Evolutionary conservation across 1,140 invertebrate species (phyloP).

Genomic region (Scaptomyza montana): DNA sequence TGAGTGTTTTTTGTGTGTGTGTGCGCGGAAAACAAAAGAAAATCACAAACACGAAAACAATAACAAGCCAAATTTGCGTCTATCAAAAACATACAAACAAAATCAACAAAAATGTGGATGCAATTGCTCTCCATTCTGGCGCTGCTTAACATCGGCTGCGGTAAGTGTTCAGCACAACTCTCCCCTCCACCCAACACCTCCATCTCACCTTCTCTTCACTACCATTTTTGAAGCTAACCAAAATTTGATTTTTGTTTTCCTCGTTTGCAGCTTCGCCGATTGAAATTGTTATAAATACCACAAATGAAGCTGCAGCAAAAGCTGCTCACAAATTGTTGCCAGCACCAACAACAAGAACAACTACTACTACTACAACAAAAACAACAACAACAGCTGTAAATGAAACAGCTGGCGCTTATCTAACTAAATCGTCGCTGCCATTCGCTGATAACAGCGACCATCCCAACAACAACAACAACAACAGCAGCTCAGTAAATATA

Average conservation of each 20-base stretch:
- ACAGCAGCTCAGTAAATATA: conserved; percentile 15
- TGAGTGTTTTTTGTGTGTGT: conserved; percentile 28
- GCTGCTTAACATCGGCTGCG: conserved; percentile 45
- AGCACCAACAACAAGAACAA: conserved; percentile 7
- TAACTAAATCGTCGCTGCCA: conserved; percentile 55
- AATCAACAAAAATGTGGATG: conserved; percentile 50
- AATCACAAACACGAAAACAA: conserved; percentile 62
- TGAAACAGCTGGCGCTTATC: conserved; percentile 76
- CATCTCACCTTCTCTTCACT: not conserved
- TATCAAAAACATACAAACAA: conserved; percentile 32
- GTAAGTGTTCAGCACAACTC: conserved; percentile 42
- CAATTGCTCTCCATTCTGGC: conserved; percentile 54
- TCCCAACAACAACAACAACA: conserved; percentile 62
- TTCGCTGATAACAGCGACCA: conserved; percentile 67
- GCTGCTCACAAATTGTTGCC: conserved; percentile 41
- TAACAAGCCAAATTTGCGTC: conserved; percentile 46
- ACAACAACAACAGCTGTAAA: conserved; percentile 36
- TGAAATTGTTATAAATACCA: conserved; percentile 61
- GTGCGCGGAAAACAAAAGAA: conserved; percentile 74
- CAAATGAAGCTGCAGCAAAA: conserved; percentile 33
- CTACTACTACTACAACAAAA: conserved; percentile 25
- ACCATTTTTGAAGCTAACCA: conserved; percentile 40
- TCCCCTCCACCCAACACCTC: not conserved
- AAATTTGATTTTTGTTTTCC: conserved; percentile 24
- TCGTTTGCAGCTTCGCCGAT: conserved; percentile 56